Conservation (phyloP, 2,113 vertebrate species). For the Todiramphus chloris region DNA sequence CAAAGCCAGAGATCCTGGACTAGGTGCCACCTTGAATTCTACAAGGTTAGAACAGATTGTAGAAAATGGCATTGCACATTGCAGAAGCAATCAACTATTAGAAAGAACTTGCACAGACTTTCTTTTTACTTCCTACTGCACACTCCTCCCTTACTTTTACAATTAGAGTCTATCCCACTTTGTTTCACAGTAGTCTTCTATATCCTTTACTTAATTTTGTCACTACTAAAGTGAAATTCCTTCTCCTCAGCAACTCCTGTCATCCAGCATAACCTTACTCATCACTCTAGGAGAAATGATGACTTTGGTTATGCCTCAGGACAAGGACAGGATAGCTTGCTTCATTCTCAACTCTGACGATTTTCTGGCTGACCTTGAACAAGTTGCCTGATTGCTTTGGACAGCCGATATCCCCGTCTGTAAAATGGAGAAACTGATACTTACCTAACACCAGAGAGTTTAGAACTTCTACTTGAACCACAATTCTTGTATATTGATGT, state of each 20-base stretch:
- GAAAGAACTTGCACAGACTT: background rate
- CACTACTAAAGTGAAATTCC: background rate
- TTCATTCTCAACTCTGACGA: background rate
- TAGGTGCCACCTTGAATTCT: background rate
- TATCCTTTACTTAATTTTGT: background rate
- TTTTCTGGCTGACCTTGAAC: background rate
- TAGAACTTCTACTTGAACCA: background rate
- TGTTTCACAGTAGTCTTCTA: background rate
- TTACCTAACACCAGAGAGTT: background rate
- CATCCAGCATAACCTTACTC: conserved; percentile 7
- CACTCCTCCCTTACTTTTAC: background rate
- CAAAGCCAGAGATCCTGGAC: background rate
- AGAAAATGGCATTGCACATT: background rate
- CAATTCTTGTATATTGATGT: background rate
- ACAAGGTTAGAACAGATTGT: background rate
- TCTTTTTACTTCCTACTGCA: background rate
- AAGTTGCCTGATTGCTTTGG: background rate
- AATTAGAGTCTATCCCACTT: background rate
- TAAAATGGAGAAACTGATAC: background rate
- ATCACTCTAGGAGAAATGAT: background rate
- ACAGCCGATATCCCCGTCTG: background rate
- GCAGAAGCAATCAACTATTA: background rate
- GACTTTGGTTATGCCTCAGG: background rate
- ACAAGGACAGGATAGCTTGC: background rate
- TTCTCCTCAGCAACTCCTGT: conserved; percentile 18